A percentile compares a stretch with the other conserved stretches of the same genome.
Conservation (phyloP, 2,888 invertebrate species). For the Tachystola acroxantha region DNA sequence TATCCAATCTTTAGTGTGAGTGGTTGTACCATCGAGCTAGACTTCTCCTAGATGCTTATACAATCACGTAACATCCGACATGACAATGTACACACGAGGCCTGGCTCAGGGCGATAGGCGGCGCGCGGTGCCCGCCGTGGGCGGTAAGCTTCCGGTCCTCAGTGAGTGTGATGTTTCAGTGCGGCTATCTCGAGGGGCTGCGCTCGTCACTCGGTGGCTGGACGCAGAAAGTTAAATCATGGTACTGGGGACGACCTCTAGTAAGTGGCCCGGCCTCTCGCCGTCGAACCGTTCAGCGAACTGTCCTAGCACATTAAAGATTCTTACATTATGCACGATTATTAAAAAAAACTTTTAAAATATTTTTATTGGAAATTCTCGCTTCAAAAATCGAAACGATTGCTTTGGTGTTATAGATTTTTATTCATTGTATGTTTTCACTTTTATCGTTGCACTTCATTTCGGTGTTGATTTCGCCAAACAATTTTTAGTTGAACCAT, state of each 20-base stretch:
- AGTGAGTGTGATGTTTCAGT: conserved; percentile 84
- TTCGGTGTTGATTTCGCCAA: conserved; percentile 58
- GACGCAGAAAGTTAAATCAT: conserved; percentile 97
- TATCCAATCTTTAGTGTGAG: conserved; percentile 16
- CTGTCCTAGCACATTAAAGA: conserved; percentile 73
- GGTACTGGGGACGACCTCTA: conserved; percentile 98
- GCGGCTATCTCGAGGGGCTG: conserved; percentile 95
- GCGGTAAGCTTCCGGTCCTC: conserved; percentile 51
- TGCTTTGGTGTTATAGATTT: conserved; percentile 68
- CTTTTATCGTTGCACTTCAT: conserved; percentile 70
- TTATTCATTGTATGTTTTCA: conserved; percentile 58
- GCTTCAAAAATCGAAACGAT: conserved; percentile 63
- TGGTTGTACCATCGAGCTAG: conserved; percentile 35
- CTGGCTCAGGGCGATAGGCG: conserved; percentile 7
- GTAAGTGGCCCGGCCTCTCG: conserved; percentile 85
- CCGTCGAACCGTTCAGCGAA: conserved; percentile 61
- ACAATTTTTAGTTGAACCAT: conserved; percentile 38
- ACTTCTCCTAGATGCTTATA: conserved; percentile 21
- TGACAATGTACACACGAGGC: conserved; percentile 37
- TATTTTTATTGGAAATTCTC: conserved; percentile 53
- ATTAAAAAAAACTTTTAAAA: conserved; percentile 35
- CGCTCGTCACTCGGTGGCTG: conserved; percentile 96
- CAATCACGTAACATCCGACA: conserved; percentile 45
- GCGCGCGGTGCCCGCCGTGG: conserved; percentile 16
- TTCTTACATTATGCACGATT: conserved; percentile 71